Percentiles rank a stretch among this genome's conserved stretches.
These are phyloP conservation scores for Argyresthia albistria DNA, from an alignment of 2,888 invertebrate species.

Conservation along the genomic window DNA sequence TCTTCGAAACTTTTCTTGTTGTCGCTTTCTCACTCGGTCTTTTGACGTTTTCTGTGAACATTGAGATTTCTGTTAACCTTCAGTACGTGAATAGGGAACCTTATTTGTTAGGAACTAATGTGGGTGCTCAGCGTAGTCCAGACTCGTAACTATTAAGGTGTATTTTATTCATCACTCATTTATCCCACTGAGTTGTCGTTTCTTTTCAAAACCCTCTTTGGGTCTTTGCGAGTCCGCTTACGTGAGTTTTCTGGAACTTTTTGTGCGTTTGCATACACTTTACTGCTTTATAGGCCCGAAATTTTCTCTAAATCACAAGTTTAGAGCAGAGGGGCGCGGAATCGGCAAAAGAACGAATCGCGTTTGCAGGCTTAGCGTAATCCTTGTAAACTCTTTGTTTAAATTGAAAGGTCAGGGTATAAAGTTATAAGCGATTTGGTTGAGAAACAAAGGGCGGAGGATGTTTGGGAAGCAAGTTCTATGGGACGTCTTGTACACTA, in stretches of 20 bases:
- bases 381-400: slow-evolving; percentile 2
- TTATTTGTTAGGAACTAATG: slow-evolving; percentile 57
- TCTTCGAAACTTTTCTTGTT: no score
- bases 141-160: slow-evolving; percentile 47
- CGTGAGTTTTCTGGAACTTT: background rate
- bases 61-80: no score
- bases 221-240: background rate
- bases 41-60: no score
- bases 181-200: background rate
- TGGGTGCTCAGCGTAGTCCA: slow-evolving; percentile 44
- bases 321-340: background rate
- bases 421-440: slow-evolving; percentile 16
- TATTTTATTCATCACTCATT: slow-evolving; percentile 51
- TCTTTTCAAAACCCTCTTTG: background rate
- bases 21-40: no score
- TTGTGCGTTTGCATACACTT: no score
- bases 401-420: slow-evolving; percentile 4
- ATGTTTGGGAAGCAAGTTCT: background rate
- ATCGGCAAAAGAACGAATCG: background rate
- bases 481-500: slow-evolving; percentile 9
- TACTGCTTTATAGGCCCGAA: no score
- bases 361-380: background rate
- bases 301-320: no score
- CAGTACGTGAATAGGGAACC: no score
- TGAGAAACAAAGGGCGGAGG: slow-evolving; percentile 31